Percentiles rank a stretch among this genome's conserved stretches.
These are phyloP conservation scores for Seira ritae DNA, from an alignment of 2,888 invertebrate genomes.

Conservation along the genomic window DNA sequence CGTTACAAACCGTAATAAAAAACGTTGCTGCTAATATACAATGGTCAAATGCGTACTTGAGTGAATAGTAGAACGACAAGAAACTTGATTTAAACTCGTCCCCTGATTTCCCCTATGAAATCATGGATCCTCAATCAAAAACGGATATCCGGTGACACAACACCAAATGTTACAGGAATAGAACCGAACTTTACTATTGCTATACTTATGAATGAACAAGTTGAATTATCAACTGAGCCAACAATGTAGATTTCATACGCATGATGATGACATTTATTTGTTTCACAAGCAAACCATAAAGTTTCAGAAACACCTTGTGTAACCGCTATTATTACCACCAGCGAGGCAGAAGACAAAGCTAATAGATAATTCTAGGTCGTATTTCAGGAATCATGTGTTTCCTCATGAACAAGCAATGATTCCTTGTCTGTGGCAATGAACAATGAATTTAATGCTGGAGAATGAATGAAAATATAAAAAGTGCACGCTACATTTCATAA, in stretches of 20 bases:
- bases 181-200: too few species aligned
- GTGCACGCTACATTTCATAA: constrained; percentile 11
- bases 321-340: constrained; percentile 38
- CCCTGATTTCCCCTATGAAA: constrained; percentile 61
- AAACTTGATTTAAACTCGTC: too few species aligned
- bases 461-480: too few species aligned
- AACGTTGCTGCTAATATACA: too few species aligned
- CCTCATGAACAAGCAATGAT: constrained; percentile 44
- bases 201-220: too few species aligned
- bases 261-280: too few species aligned
- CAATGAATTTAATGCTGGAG: constrained; percentile 20
- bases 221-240: too few species aligned
- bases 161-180: constrained; percentile 69
- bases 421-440: constrained; percentile 52
- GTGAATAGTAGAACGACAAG: too few species aligned
- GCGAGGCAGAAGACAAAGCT: constrained; percentile 33
- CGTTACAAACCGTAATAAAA: too few species aligned
- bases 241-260: too few species aligned
- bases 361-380: constrained; percentile 29
- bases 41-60: too few species aligned
- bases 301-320: constrained; percentile 46
- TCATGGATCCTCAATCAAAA: constrained; percentile 72
- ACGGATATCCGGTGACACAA: constrained; percentile 73
- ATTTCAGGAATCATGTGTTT: constrained; percentile 26
- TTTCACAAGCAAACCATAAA: too few species aligned